Conservation (phyloP, 2,888 invertebrate species). For the Sussaba pulchella region DNA sequence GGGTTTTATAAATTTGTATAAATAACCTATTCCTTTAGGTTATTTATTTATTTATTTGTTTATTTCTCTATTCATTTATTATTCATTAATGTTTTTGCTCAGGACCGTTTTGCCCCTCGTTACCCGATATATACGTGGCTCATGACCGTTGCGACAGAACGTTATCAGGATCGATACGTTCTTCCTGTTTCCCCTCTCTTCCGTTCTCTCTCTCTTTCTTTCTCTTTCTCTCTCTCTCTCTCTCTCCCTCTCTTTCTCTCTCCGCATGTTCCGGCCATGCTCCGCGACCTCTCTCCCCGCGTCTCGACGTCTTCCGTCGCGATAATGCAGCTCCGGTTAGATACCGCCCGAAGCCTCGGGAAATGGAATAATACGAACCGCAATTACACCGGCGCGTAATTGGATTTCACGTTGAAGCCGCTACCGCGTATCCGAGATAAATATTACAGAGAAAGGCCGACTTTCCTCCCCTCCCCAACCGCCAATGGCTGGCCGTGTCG, state of each 20-base stretch:
- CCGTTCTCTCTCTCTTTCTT: no score
- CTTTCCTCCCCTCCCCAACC: no score
- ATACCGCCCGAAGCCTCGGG: background rate
- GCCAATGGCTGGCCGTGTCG: no score
- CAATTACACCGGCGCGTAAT: slow-evolving; percentile 5
- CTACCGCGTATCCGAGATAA: background rate
- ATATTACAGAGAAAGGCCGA: slow-evolving; percentile 11
- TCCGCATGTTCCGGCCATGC: no score
- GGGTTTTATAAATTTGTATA: no score
- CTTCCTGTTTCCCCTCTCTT: no score
- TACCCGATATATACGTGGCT: background rate
- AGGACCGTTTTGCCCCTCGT: no score
- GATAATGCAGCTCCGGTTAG: slow-evolving; percentile 11
- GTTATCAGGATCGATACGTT: slow-evolving; percentile 48
- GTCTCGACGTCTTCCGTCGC: background rate
- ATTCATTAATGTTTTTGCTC: no score
- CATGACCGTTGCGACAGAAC: slow-evolving; percentile 38
- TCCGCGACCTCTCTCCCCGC: background rate
- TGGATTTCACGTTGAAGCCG: background rate
- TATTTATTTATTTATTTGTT: no score
- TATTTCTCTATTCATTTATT: no score
- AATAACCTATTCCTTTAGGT: no score
- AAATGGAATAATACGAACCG: slow-evolving; percentile 32
- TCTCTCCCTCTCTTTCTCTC: slow-evolving; percentile 4
- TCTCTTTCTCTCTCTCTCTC: background rate